These are phyloP conservation scores for Mesocentrotus franciscanus DNA, from an alignment of 53 echinoderm and acorn worm species.

Conservation along the genomic window DNA sequence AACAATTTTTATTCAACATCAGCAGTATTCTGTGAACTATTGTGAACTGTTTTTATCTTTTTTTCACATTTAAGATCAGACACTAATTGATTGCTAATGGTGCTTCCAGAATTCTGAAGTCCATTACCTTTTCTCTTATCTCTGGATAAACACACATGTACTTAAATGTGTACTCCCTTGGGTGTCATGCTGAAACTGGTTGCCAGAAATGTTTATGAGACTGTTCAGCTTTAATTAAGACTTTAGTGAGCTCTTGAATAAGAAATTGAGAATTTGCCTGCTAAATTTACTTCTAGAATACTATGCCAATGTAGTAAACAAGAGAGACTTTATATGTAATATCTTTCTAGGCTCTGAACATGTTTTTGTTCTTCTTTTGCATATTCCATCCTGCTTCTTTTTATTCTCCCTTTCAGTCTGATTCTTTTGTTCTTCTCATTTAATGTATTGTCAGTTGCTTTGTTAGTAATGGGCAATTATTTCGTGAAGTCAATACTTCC, in stretches of 20 bases:
- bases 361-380: neutral
- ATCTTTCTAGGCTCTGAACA: neutral
- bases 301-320: neutral
- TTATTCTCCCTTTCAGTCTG: neutral
- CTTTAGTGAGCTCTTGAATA: neutral
- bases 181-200: neutral
- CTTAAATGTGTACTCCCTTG: neutral
- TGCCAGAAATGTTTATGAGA: neutral
- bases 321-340: neutral
- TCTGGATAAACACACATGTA: neutral
- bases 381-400: neutral
- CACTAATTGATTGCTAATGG: neutral
- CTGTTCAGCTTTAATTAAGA: neutral
- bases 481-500: neutral
- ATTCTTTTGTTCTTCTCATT: neutral
- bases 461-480: neutral
- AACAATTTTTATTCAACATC: neutral
- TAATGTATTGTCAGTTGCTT: neutral
- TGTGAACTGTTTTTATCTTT: neutral
- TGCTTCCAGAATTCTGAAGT: neutral
- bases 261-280: neutral
- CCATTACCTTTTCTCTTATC: neutral
- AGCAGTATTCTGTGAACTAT: neutral
- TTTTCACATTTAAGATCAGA: neutral
- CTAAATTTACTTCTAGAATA: neutral